Evolutionary conservation across 2,797 vertebrate species (phyloP).

Genomic region (Australoheros facetus): DNA sequence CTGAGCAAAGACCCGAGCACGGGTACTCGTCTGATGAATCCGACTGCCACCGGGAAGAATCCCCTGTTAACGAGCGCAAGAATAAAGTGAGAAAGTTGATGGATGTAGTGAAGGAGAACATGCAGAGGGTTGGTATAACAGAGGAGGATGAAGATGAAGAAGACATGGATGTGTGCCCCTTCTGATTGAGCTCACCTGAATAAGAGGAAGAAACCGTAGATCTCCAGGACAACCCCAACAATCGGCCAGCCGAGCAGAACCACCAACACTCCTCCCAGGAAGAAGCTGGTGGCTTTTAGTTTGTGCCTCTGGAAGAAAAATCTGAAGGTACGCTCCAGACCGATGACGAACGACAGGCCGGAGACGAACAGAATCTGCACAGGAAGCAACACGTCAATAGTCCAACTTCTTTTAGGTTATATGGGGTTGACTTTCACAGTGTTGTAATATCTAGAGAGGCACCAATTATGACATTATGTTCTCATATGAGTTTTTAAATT

Average conservation of each 20-base stretch:
- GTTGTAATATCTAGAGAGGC: not conserved
- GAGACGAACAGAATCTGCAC: constrained; percentile 93
- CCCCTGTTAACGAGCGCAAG: constrained; percentile 79
- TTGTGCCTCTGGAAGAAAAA: constrained; percentile 99
- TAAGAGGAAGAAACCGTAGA: constrained; percentile 96
- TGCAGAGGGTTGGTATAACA: not conserved
- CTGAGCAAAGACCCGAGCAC: constrained; percentile 93
- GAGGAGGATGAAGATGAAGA: not conserved
- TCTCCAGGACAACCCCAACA: constrained; percentile 93
- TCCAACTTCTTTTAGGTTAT: not conserved
- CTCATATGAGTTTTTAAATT: not conserved
- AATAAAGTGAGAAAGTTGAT: not conserved
- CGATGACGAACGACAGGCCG: constrained; percentile 95
- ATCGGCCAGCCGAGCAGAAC: constrained; percentile 97
- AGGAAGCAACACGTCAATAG: not conserved
- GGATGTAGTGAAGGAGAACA: not conserved
- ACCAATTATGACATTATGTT: not conserved
- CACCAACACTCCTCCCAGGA: constrained; percentile 92
- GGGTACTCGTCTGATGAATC: constrained; percentile 95
- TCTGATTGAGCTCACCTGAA: constrained; percentile 85
- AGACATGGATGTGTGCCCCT: not conserved
- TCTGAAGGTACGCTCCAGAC: constrained; percentile 94
- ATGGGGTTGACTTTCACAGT: not conserved
- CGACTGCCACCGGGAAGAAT: constrained; percentile 95
- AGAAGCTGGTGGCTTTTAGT: constrained; percentile 94